These are phyloP conservation scores for Marisa cornuarietis DNA, from an alignment of 1,140 invertebrate species.

Conservation along the genomic window DNA sequence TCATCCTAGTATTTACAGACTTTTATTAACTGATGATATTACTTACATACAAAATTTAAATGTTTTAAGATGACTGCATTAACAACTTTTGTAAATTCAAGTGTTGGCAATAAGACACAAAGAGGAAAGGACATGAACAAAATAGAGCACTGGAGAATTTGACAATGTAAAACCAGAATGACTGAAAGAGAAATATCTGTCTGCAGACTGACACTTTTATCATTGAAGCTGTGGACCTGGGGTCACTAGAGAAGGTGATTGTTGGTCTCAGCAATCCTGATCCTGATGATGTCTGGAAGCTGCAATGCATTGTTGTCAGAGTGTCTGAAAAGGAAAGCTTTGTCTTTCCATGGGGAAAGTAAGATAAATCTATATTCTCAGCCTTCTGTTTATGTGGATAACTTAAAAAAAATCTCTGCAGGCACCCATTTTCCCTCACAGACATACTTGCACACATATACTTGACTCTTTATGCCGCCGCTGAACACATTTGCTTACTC, in stretches of 20 bases:
- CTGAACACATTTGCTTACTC: background rate
- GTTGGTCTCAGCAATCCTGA: slow-evolving; percentile 54
- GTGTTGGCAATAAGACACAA: background rate
- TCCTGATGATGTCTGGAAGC: slow-evolving; percentile 52
- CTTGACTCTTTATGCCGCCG: no score
- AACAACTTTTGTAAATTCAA: background rate
- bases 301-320: slow-evolving; percentile 52
- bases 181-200: background rate
- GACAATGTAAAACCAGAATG: background rate
- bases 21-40: background rate
- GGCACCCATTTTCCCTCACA: no score
- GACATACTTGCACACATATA: no score
- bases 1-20: background rate
- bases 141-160: background rate
- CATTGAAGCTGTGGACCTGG: slow-evolving; percentile 58
- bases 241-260: slow-evolving; percentile 51
- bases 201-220: slow-evolving; percentile 52
- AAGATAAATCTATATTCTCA: slow-evolving; percentile 13
- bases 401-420: background rate
- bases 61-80: background rate
- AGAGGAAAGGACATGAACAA: background rate
- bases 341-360: slow-evolving; percentile 52
- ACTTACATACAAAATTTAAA: background rate
- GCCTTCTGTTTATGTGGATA: background rate
- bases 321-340: slow-evolving; percentile 41